phyloP scores from a whole-genome alignment of 37 sponge, comb jelly and placozoan species.

The Cladorhizidae sp. region DNA sequence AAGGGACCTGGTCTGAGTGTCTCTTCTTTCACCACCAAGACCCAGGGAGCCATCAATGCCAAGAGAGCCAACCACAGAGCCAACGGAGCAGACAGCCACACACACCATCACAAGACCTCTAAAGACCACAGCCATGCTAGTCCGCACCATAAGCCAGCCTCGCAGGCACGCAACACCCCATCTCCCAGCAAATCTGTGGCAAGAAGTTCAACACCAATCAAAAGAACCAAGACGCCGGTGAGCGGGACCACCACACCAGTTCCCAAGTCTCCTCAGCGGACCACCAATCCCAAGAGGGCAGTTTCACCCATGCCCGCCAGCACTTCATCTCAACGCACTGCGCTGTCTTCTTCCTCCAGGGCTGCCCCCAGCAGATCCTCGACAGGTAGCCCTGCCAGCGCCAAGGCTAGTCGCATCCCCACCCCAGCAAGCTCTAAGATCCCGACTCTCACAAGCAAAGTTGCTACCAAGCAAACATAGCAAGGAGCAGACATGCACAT shows the following conservation, averaged over 20 bases:
- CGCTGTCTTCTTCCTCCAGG: not conserved
- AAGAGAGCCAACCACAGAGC: not conserved
- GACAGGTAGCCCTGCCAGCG: not conserved
- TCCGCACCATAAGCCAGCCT: not conserved
- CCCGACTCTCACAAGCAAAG: slow-evolving; percentile 12
- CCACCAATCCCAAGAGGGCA: not conserved
- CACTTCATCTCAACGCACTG: not conserved
- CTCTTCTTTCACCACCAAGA: slow-evolving; percentile 37
- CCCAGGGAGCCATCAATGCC: slow-evolving; percentile 6
- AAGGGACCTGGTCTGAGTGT: slow-evolving; percentile 28
- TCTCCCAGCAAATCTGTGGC: too few species aligned
- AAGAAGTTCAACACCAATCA: not conserved
- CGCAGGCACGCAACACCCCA: slow-evolving; percentile 11
- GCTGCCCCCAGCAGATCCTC: not conserved
- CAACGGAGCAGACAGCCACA: not conserved
- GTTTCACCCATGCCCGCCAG: not conserved
- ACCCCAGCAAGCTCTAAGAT: not conserved
- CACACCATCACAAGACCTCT: slow-evolving; percentile 7
- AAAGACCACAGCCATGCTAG: not conserved
- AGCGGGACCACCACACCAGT: not conserved
- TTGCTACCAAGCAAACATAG: slow-evolving; percentile 7
- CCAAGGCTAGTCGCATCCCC: slow-evolving; percentile 31
- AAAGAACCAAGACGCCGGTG: not conserved
- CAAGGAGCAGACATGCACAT: too few species aligned
- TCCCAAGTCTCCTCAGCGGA: not conserved